phyloP scores from a whole-genome alignment of 2,888 invertebrate species.

The Sylvicola cinctus region DNA sequence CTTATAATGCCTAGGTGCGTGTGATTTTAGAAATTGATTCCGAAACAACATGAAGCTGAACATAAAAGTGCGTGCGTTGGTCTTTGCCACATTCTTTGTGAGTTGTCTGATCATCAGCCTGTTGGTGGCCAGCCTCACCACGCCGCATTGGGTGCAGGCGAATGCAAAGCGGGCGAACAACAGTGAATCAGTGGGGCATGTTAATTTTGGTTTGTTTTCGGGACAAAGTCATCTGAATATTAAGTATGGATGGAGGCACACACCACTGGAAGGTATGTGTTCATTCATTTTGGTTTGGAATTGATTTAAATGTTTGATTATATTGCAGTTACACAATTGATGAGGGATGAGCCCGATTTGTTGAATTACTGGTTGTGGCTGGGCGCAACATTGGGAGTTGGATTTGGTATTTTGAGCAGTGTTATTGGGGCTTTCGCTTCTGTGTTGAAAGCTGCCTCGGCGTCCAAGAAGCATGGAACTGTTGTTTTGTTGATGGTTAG shows the following conservation, averaged over 20 bases:
- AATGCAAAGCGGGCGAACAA: constrained; percentile 33
- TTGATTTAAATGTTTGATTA: constrained; percentile 3
- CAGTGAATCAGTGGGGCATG: constrained; percentile 37
- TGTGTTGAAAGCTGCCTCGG: constrained; percentile 23
- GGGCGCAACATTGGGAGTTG: constrained; percentile 21
- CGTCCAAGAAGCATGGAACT: constrained; percentile 19
- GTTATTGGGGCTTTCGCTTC: constrained; percentile 23
- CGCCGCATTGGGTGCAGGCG: constrained; percentile 58
- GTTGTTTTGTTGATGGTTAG: constrained; percentile 20
- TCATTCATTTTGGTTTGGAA: constrained; percentile 16
- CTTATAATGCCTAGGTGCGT: too few relatives aligned
- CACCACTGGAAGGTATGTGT: constrained; percentile 48
- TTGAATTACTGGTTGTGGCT: constrained; percentile 24
- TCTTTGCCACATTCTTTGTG: constrained; percentile 56
- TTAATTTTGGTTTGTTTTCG: constrained; percentile 71
- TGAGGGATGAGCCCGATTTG: constrained; percentile 18
- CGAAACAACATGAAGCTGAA: constrained; percentile 27
- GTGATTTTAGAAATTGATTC: too few relatives aligned
- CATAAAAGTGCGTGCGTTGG: constrained; percentile 44
- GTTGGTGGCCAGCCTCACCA: constrained; percentile 50
- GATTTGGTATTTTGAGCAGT: constrained; percentile 20
- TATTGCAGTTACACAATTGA: constrained; percentile 17
- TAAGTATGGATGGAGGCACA: constrained; percentile 58
- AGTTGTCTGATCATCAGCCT: constrained; percentile 50
- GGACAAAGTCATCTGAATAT: constrained; percentile 66